A percentile compares a stretch with the other conserved stretches of the same genome.
These are phyloP conservation scores for Aldabrachelys gigantea DNA, from an alignment of 2,113 vertebrate genomes.

Conservation along the genomic window DNA sequence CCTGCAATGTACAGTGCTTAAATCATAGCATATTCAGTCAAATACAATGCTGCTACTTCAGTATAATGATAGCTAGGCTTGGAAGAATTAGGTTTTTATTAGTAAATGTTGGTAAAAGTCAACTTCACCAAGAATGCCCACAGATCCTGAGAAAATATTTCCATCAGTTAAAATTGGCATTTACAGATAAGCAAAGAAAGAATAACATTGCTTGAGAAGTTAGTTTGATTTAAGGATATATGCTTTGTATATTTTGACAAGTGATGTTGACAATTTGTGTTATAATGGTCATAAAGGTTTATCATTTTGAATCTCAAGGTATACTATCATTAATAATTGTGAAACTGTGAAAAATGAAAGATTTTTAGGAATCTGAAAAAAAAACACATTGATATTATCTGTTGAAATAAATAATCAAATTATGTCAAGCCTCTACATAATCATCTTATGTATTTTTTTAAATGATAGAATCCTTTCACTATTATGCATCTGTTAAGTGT, in stretches of 20 bases:
- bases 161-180: neutral
- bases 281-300: neutral
- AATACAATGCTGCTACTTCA: neutral
- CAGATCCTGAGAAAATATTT: neutral
- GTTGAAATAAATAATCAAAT: neutral
- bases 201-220: neutral
- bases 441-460: neutral
- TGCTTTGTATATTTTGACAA: neutral
- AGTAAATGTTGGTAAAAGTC: neutral
- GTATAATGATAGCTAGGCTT: neutral
- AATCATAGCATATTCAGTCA: neutral
- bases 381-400: neutral
- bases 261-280: neutral
- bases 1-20: neutral
- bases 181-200: neutral
- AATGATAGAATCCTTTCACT: neutral
- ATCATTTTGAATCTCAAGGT: neutral
- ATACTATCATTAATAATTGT: neutral
- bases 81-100: neutral
- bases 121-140: neutral
- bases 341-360: neutral
- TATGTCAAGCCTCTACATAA: neutral
- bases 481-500: neutral
- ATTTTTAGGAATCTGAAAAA: neutral
- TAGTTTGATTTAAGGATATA: neutral